phyloP scores from a whole-genome alignment of 2,113 vertebrate species.

The Toxostoma redivivum region DNA sequence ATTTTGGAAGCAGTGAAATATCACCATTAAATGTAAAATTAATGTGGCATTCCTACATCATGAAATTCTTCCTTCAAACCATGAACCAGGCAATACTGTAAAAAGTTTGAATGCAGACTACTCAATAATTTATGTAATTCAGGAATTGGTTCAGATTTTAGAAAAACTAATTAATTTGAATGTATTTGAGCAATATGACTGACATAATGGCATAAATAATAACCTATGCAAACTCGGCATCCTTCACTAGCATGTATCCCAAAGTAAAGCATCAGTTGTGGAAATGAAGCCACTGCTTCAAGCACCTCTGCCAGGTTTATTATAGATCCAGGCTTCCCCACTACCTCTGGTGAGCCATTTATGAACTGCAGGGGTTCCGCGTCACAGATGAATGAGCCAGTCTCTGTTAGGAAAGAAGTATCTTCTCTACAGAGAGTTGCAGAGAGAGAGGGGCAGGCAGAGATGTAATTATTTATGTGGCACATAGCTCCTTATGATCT shows the following conservation, averaged over 20 bases:
- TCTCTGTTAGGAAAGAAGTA: not conserved
- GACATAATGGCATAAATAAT: not conserved
- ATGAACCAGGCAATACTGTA: not conserved
- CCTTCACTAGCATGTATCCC: not conserved
- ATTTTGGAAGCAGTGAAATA: slow-evolving; percentile 25
- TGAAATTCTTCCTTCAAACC: slow-evolving; percentile 1
- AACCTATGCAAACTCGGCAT: not conserved
- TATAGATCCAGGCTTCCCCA: not conserved
- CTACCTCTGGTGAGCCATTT: not conserved
- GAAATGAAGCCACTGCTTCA: not conserved
- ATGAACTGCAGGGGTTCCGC: not conserved
- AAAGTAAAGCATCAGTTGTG: not conserved
- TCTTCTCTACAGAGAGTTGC: not conserved
- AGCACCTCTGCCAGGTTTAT: not conserved
- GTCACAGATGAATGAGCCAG: not conserved
- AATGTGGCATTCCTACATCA: slow-evolving; percentile 1
- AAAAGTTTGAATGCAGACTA: slow-evolving; percentile 2
- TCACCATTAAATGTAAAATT: slow-evolving; percentile 29
- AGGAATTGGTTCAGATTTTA: not conserved
- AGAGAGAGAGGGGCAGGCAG: not conserved
- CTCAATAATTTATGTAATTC: slow-evolving; percentile 19
- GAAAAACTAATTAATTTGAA: not conserved
- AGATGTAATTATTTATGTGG: not conserved
- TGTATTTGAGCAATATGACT: not conserved
- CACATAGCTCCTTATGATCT: not conserved